Conservation (phyloP, 2,888 invertebrate species). For the Unio pictorum region DNA sequence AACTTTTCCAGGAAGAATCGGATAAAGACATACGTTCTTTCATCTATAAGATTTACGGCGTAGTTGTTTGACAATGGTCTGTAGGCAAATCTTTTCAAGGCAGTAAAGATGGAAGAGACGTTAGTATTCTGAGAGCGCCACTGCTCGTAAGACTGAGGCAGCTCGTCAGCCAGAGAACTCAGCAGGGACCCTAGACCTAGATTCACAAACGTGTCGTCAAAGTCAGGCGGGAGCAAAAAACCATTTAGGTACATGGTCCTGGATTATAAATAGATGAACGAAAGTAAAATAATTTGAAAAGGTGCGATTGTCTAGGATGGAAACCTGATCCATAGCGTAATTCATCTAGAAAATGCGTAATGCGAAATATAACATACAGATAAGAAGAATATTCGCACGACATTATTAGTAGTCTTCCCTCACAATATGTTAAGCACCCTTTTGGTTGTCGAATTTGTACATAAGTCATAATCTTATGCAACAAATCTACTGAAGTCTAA, state of each 20-base stretch:
- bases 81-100: constrained; percentile 51
- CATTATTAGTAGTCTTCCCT: too few species aligned
- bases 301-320: too few species aligned
- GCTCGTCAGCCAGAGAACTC: constrained; percentile 22
- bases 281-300: too few species aligned
- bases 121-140: constrained; percentile 47
- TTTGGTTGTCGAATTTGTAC: too few species aligned
- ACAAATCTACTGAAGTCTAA: too few species aligned
- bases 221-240: constrained; percentile 57
- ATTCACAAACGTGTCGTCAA: constrained; percentile 60
- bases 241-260: constrained; percentile 29
- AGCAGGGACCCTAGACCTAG: constrained; percentile 52
- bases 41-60: constrained; percentile 47
- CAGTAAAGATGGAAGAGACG: constrained; percentile 44
- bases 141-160: constrained; percentile 26
- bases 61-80: constrained; percentile 38
- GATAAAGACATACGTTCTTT: constrained; percentile 51
- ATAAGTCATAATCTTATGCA: too few species aligned
- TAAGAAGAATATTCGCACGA: too few species aligned
- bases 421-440: too few species aligned
- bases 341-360: too few species aligned
- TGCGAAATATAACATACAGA: too few species aligned
- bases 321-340: too few species aligned
- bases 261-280: background rate
- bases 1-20: constrained; percentile 46